Evolutionary conservation across 2,888 invertebrate species (phyloP).

Genomic region (Apoda limacodes): DNA sequence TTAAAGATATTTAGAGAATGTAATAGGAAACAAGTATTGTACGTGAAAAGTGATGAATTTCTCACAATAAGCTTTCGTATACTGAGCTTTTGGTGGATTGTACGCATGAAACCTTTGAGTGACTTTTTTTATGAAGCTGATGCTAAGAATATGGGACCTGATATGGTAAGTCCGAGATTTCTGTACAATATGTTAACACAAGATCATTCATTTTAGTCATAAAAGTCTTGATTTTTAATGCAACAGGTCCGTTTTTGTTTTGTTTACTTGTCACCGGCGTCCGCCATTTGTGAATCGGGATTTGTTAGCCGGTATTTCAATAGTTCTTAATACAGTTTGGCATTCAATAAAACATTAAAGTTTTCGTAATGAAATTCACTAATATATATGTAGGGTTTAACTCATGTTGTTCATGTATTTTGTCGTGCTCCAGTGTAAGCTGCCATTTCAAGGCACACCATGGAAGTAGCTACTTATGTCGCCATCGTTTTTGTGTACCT

Average conservation of each 20-base stretch:
- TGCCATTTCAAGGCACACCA: too few species aligned
- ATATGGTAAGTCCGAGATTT: conserved; percentile 74
- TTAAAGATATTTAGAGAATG: conserved; percentile 36
- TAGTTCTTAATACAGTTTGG: too few species aligned
- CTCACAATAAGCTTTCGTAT: conserved; percentile 39
- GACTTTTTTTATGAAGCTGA: conserved; percentile 77
- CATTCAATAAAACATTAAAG: too few species aligned
- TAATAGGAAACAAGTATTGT: conserved; percentile 38
- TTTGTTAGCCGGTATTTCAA: conserved; percentile 62
- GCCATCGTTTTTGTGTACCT: too few species aligned
- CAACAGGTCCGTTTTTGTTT: conserved; percentile 73
- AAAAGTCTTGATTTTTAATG: conserved; percentile 42
- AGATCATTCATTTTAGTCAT: too few species aligned
- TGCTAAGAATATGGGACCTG: conserved; percentile 86
- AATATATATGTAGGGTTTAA: too few species aligned
- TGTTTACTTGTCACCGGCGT: conserved; percentile 72
- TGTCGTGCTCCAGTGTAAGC: too few species aligned
- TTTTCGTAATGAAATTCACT: too few species aligned
- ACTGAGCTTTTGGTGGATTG: conserved; percentile 56
- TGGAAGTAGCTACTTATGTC: too few species aligned
- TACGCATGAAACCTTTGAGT: conserved; percentile 77
- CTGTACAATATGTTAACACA: too few species aligned
- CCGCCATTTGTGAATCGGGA: conserved; percentile 67
- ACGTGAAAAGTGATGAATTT: conserved; percentile 36
- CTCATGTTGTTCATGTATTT: too few species aligned